phyloP scores from a whole-genome alignment of 2,888 invertebrate species.

The Ectemnius lituratus region DNA sequence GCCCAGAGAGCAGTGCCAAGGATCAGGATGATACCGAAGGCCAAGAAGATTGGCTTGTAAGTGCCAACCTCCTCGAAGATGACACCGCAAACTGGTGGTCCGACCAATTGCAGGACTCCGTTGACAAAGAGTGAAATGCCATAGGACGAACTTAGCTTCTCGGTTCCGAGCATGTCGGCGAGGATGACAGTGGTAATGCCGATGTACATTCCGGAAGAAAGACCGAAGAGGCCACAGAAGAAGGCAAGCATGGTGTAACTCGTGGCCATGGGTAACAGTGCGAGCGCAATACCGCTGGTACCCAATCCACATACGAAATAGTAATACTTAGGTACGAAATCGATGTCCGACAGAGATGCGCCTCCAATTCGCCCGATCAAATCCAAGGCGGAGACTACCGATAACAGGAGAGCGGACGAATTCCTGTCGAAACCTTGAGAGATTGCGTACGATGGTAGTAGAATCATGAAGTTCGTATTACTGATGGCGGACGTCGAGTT shows the following conservation, averaged over 20 bases:
- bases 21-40: constrained; percentile 86
- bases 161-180: constrained; percentile 91
- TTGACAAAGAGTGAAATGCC: constrained; percentile 92
- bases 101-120: constrained; percentile 88
- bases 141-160: constrained; percentile 89
- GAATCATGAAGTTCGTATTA: constrained; percentile 91
- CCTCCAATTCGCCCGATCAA: constrained; percentile 91
- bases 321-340: constrained; percentile 87
- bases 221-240: constrained; percentile 88
- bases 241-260: constrained; percentile 84
- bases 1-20: constrained; percentile 87
- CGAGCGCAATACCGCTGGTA: constrained; percentile 87
- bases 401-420: constrained; percentile 86
- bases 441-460: constrained; percentile 88
- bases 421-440: constrained; percentile 86
- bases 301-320: constrained; percentile 90
- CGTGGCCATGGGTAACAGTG: constrained; percentile 84
- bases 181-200: constrained; percentile 93
- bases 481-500: constrained; percentile 92
- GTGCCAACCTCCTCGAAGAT: constrained; percentile 83
- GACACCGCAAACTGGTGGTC: constrained; percentile 89
- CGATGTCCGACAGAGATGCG: constrained; percentile 89
- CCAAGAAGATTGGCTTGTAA: constrained; percentile 86
- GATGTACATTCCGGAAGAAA: constrained; percentile 91
- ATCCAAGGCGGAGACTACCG: constrained; percentile 90